Base-by-base conservation (phyloP, 2,797 vertebrate species). In the Arnoldichthys spilopterus region DNA sequence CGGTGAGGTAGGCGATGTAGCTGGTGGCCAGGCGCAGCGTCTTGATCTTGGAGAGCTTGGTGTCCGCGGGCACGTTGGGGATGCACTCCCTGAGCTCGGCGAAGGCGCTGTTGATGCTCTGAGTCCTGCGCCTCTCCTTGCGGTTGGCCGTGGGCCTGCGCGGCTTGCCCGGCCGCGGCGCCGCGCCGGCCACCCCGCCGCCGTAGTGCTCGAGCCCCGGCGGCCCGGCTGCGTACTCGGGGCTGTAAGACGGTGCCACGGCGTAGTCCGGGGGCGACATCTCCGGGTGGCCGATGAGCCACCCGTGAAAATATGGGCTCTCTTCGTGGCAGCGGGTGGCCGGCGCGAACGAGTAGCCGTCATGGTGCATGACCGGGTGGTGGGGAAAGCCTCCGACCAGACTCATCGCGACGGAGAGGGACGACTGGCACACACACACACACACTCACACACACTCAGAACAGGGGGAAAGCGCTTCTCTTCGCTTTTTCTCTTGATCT, bases 1-100 rank as follows among this genome's bases (percentile, higher is more conserved):
- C 97, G 97, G 98, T 99, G 94, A 99, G 96, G 94, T 99, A 99
- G 89, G 97, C 96, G 91, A 99, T 99, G 91, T 99, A 99, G 93
- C 96, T 97, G 89, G 97, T 99, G 84, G 98, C 98, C 91, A 99
- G 87, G 76, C 97, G 94, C 62, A 99, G 91, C 1, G 97, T 98
- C 86, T 99, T 99, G 87, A 99, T 99, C 87, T 99, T 99, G 89
- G 97, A 98, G 84, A 99, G 94, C 66, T 99, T 99, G 82, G 98
- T 99, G 90, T 99, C 98, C 8, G 97, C 97, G 1, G 98, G 98
- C 40, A 99, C 98, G 87, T 99, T 99, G 83, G 97, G 98, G 88
- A 98, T 99, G 85, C 98, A 99, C 89, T 99, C 98, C 72, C 98
- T 89, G 81, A 99, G 94, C 85, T 99, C 98, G 16, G 98, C 96